phyloP scores from a whole-genome alignment of 1,140 invertebrate species.

The Psilanteris sp. region DNA sequence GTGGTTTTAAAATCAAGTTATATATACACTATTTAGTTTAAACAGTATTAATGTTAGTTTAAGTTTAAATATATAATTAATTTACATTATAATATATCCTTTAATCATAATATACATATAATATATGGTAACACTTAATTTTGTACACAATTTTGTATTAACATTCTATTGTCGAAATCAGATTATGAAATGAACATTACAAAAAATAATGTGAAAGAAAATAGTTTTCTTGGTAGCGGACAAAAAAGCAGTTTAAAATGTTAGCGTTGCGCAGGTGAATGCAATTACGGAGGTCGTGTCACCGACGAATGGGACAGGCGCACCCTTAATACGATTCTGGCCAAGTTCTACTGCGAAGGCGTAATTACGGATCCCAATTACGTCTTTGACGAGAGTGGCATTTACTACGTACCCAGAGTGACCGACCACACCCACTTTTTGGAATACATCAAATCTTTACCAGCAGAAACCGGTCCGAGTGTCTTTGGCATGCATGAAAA shows the following conservation, averaged over 20 bases:
- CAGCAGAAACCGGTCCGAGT: slow-evolving; percentile 88
- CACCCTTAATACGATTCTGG: slow-evolving; percentile 90
- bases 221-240: slow-evolving; percentile 22
- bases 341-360: slow-evolving; percentile 87
- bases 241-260: slow-evolving; percentile 43
- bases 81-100: too few relatives aligned
- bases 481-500: slow-evolving; percentile 97
- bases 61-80: too few relatives aligned
- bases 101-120: too few relatives aligned
- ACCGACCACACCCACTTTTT: slow-evolving; percentile 88
- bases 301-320: slow-evolving; percentile 97
- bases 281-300: slow-evolving; percentile 97
- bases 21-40: too few relatives aligned
- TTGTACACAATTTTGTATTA: background rate
- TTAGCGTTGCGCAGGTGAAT: slow-evolving; percentile 85
- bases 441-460: slow-evolving; percentile 88
- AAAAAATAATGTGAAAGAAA: slow-evolving; percentile 30
- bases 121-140: too few relatives aligned
- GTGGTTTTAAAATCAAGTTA: too few relatives aligned
- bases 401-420: slow-evolving; percentile 88
- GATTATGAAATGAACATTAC: slow-evolving; percentile 5
- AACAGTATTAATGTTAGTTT: too few relatives aligned
- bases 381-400: slow-evolving; percentile 83
- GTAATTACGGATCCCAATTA: slow-evolving; percentile 79
- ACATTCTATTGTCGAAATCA: too few relatives aligned